Evolutionary conservation across 2,113 vertebrate genomes (phyloP), one percentile per base, ranked within the genome.

Genomic region (Aythya baeri): DNA sequence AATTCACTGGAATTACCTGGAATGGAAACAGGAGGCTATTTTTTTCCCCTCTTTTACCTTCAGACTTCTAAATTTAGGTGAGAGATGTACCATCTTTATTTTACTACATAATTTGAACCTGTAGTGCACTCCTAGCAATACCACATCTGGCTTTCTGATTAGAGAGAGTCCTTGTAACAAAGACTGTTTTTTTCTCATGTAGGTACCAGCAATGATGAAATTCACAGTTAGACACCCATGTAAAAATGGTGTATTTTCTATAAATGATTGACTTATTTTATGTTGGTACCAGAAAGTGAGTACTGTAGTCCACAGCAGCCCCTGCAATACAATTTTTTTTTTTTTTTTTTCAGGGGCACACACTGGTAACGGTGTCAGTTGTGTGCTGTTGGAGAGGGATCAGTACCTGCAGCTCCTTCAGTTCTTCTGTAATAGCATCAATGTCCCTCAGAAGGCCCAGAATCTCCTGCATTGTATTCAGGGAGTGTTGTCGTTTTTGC

Each of bases 331-430:
- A 6, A 3, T 65, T 68, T 68, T 38, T 65, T 68, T 65, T 68
- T 65, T 68, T 63, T 38, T 65, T 68, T 65, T 68, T 68, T 38
- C 17, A 41, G 10, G 57, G 41, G 62, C 6, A 13, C 8, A 57
- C 6, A n/a, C 0, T 31, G n/a, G 44, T 52, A 58, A 52, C 67
- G 34, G 31, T 21, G 18, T 32, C 65, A 91, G 16, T 3, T 54
- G 27, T 36, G 38, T 57, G 57, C 32, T 6, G 2, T 29, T 22
- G 23, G 29, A 71, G 52, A 67, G 17, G 32, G 23, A 9, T 73
- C 38, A 54, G 76, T 94, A 99, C 99, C 98, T 99, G 98, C 59
- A 99, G 96, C 38, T 98, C 98, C 77, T 97, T 98, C 63, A 99
- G 97, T 65, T 99, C 99, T 78, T 98, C 96, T 1, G 91, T 97